These are phyloP conservation scores for Bucco capensis DNA, from an alignment of 2,113 vertebrate species.

Conservation along the genomic window DNA sequence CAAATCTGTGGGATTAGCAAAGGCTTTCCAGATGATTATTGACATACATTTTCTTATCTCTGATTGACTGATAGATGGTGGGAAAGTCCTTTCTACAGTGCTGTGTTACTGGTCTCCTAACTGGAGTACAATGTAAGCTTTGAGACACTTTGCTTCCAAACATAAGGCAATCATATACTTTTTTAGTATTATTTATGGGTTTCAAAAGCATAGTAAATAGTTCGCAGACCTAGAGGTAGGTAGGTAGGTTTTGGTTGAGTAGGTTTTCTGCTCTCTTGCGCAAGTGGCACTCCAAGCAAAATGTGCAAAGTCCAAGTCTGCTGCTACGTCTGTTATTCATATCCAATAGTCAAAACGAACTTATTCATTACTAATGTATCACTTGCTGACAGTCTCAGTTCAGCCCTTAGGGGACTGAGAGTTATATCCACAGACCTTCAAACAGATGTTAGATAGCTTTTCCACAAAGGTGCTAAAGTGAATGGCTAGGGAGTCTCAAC, in stretches of 20 bases:
- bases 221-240: background rate
- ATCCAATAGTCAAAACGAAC: background rate
- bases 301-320: background rate
- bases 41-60: background rate
- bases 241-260: background rate
- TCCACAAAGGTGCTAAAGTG: background rate
- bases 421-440: background rate
- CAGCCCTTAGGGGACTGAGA: background rate
- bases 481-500: background rate
- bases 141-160: background rate
- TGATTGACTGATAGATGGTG: background rate
- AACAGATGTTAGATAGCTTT: background rate
- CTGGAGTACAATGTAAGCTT: background rate
- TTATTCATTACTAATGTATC: background rate
- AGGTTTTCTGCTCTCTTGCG: background rate
- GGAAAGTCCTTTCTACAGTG: background rate
- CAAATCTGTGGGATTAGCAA: background rate
- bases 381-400: background rate
- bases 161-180: background rate
- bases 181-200: background rate
- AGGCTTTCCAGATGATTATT: background rate
- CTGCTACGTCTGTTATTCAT: background rate
- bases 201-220: background rate
- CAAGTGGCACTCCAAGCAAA: background rate
- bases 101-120: background rate